Base-by-base conservation (phyloP, 1,140 invertebrate species). In the Nylanderia fulva region DNA sequence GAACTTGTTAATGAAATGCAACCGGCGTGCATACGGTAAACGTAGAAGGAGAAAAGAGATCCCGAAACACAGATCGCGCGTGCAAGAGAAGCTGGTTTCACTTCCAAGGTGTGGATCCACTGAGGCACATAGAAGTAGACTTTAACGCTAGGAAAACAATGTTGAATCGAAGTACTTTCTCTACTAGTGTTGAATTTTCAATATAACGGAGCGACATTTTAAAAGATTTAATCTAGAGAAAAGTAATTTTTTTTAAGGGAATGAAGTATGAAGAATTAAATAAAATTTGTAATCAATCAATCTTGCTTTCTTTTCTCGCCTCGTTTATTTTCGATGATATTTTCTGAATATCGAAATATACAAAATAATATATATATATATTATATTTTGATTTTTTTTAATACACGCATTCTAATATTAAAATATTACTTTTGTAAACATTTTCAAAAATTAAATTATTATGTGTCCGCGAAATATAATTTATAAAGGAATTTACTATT, bases 1-100 rank as follows among this genome's bases (percentile, higher is more conserved):
- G 7, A 27, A 86, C 45, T 85, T 82, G 63, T 89, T 86, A 89
- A 85, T 75, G 76, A 85, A 83, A 88, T 54, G 52, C 42, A 76
- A 87, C 85, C 64, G 21, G 56, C 18, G 58, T 45, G 45, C 11
- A n/a, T 11, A n/a, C 11, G 54, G 39, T 42, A 69, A 76, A 68
- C 15, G 36, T 74, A 75, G 64, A 86, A 68, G 29, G 84, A 77
- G 76, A 85, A 86, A 66, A 56, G 84, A 36, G 77, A 72, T 86
- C 58, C 71, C 58, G 76, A 89, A 88, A 77, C 54, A 29, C 72
- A 75, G 61, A 77, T 86, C 64, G 45, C 54, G 24, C 36, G 36
- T 52, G 79, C 27, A 42, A 33, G 48, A 77, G 71, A 56, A 74
- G 63, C 61, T 45, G 58, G 68, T 88, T 88, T 88, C 87, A 85